Conservation (phyloP, 2,113 vertebrate genomes). For the Mus musculus region DNA sequence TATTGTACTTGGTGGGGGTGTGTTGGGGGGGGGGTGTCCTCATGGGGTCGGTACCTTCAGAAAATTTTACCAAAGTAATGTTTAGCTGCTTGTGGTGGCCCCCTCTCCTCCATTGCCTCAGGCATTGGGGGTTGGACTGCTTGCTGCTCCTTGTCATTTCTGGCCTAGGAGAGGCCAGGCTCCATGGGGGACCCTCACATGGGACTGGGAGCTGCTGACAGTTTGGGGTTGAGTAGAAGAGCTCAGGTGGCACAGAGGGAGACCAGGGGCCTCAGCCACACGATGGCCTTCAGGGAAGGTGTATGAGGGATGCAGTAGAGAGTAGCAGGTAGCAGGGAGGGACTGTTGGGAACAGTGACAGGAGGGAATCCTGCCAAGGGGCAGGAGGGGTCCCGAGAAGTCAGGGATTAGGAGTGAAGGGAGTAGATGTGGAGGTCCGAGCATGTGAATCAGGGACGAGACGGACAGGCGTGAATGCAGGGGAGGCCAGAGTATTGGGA, state of each 20-base stretch:
- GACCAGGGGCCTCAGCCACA: background rate
- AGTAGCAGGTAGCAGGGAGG: background rate
- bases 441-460: constrained; percentile 62
- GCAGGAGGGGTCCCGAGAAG: background rate
- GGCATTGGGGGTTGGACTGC: background rate
- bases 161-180: background rate
- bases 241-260: constrained; percentile 43
- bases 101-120: background rate
- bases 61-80: constrained; percentile 84
- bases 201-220: constrained; percentile 36
- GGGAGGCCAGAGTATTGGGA: background rate
- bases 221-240: constrained; percentile 49
- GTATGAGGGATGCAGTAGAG: background rate
- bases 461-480: background rate
- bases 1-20: constrained; percentile 78
- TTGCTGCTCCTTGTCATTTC: background rate
- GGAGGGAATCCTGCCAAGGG: background rate
- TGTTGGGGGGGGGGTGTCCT: constrained; percentile 61
- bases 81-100: constrained; percentile 76
- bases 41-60: constrained; percentile 75
- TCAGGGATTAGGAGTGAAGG: background rate
- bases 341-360: background rate
- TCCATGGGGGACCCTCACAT: background rate
- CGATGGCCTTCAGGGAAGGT: constrained; percentile 59
- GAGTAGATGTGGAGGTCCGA: background rate